These are phyloP conservation scores for Dynastes tityus DNA, from an alignment of 2,888 invertebrate genomes.

Conservation along the genomic window DNA sequence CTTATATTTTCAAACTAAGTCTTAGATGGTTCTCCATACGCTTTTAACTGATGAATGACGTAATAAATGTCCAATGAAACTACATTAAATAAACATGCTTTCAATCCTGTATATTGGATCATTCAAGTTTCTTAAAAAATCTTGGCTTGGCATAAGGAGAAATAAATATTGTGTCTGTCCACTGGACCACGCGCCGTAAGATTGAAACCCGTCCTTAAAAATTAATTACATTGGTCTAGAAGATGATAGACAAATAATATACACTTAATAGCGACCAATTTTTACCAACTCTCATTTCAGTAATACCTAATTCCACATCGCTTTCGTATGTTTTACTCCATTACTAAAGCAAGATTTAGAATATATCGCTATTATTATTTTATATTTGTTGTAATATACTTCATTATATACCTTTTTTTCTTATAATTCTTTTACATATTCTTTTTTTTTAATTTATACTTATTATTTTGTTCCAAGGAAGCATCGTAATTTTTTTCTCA, in stretches of 20 bases:
- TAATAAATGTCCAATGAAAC: no score
- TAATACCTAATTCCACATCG: not conserved
- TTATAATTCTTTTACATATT: constrained; percentile 37
- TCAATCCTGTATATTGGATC: no score
- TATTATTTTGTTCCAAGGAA: constrained; percentile 30
- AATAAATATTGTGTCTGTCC: not conserved
- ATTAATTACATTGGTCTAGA: constrained; percentile 29
- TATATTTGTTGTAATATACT: constrained; percentile 48
- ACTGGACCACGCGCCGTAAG: not conserved
- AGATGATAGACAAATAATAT: constrained; percentile 26
- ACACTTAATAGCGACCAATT: constrained; percentile 34
- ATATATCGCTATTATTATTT: constrained; percentile 65
- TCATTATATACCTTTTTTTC: constrained; percentile 53
- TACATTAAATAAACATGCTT: no score
- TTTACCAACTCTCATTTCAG: constrained; percentile 7
- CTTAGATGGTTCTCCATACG: no score
- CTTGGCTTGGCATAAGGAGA: no score
- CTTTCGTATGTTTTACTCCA: constrained; percentile 51
- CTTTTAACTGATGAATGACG: no score
- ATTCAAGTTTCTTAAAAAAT: no score
- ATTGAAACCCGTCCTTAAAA: not conserved
- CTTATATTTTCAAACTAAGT: no score
- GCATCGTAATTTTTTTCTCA: constrained; percentile 2
- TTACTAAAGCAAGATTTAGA: constrained; percentile 69
- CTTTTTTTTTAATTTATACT: constrained; percentile 3